Percentiles rank a stretch among this genome's conserved stretches.
phyloP scores from a whole-genome alignment of 2,113 vertebrate genomes.

The Acanthochromis polyacanthus region DNA sequence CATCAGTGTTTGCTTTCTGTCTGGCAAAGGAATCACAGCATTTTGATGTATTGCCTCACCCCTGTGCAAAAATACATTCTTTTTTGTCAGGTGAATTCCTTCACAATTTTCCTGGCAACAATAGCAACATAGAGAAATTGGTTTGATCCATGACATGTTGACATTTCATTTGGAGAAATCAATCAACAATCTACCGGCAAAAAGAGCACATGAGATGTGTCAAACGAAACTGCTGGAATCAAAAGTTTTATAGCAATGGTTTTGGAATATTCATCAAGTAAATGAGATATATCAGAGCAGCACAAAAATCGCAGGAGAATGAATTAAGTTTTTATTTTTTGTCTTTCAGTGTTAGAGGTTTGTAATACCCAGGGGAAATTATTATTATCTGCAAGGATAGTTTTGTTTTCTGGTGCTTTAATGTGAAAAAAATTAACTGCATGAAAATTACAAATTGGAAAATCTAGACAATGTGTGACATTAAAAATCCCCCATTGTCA shows the following conservation, averaged over 20 bases:
- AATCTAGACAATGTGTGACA: background rate
- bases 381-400: slow-evolving; percentile 56
- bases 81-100: slow-evolving; percentile 67
- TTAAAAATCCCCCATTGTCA: slow-evolving; percentile 6
- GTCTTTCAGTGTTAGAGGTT: slow-evolving; percentile 36
- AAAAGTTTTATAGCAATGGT: slow-evolving; percentile 44
- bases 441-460: slow-evolving; percentile 29
- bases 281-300: slow-evolving; percentile 59
- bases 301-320: slow-evolving; percentile 56
- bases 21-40: slow-evolving; percentile 54
- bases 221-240: slow-evolving; percentile 49
- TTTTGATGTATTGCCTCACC: slow-evolving; percentile 66
- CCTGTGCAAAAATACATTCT: slow-evolving; percentile 43
- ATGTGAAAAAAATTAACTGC: slow-evolving; percentile 34
- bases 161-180: slow-evolving; percentile 82
- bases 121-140: slow-evolving; percentile 55
- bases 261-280: slow-evolving; percentile 67
- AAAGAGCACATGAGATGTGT: slow-evolving; percentile 47
- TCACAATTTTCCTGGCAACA: slow-evolving; percentile 60
- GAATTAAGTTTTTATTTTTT: slow-evolving; percentile 43
- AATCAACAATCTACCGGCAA: slow-evolving; percentile 62
- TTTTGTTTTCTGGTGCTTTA: slow-evolving; percentile 55
- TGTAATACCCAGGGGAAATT: slow-evolving; percentile 57
- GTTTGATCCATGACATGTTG: slow-evolving; percentile 76
- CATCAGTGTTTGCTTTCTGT: slow-evolving; percentile 62